Evolutionary conservation across 2,797 vertebrate genomes (phyloP), one percentile per base, ranked within the genome.

Genomic region (Coluber constrictor): DNA sequence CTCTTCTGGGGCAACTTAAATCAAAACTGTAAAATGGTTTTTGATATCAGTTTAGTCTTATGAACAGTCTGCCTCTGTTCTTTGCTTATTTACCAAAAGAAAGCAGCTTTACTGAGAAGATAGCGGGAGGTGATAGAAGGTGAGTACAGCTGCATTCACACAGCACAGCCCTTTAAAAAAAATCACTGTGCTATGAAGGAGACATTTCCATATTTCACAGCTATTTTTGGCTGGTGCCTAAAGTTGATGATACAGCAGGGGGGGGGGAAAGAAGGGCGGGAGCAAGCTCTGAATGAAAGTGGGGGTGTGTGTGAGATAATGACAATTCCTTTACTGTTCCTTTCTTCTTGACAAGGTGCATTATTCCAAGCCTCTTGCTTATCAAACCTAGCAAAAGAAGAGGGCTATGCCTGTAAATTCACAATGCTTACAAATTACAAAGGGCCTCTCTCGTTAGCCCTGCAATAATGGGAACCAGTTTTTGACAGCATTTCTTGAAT

Each of bases 201-300:
- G 96, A 55, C 94, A 96, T 97, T 97, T 97, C 96, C 97, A 97
- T 97, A 97, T 97, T 97, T 97, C 97, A 97, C 86, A 92, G 97
- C 95, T 97, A 97, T 97, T 97, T 97, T 96, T 97, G 96, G 95
- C 0, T 95, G 94, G 93, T 94, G 95, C 90, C 90, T 93, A 66
- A 97, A 97, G 94, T 96, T 96, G 97, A 97, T 97, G 97, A 97
- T 95, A 95, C 94, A 96, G 97, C 96, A 97, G 95, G 96, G 96
- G 94, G 96, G 96, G 90, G 6, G 93, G 70, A 25, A 70, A 55
- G 15, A 11, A 25, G 20, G 86, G 23, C 20, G 47, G 47, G 83
- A 51, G 47, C 79, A 51, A 86, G 23, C 92, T 1, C 93, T 96
- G 96, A 96, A 96, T 95, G 88, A 90, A 86, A 90, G 15, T 29